Evolutionary conservation across 2,888 invertebrate genomes (phyloP).

Genomic region (Megastigmus dorsalis): DNA sequence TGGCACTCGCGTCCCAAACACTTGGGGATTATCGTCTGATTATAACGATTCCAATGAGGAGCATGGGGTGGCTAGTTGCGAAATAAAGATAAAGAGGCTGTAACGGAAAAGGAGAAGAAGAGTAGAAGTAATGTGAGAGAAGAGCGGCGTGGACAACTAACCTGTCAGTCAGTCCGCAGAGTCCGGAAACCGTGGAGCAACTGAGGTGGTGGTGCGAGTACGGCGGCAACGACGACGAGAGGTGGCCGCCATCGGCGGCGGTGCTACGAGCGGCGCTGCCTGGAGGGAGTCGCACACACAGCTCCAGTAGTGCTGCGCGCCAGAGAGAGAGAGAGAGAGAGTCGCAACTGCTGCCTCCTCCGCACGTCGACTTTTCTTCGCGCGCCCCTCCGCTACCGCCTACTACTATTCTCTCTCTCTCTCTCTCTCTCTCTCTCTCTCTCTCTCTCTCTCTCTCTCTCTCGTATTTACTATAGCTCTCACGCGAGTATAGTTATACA

Average conservation of each 20-base stretch:
- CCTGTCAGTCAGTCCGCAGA: slow-evolving; percentile 69
- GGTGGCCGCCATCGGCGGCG: slow-evolving; percentile 38
- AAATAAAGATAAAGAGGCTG: background rate
- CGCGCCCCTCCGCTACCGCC: background rate
- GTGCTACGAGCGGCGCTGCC: too few relatives aligned
- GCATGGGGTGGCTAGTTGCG: too few relatives aligned
- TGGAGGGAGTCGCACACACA: slow-evolving; percentile 41
- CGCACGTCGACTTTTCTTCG: background rate
- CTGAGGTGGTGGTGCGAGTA: slow-evolving; percentile 60
- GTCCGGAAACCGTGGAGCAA: slow-evolving; percentile 72
- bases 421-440: background rate
- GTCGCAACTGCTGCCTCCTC: slow-evolving; percentile 7
- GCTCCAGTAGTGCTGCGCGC: too few relatives aligned
- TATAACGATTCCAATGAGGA: too few relatives aligned
- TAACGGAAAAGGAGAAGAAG: background rate
- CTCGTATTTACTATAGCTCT: too few relatives aligned
- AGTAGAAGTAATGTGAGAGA: background rate
- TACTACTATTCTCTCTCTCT: background rate
- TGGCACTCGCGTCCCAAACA: too few relatives aligned
- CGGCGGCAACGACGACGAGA: slow-evolving; percentile 59
- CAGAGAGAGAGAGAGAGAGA: background rate
- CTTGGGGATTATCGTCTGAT: too few relatives aligned
- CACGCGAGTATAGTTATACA: too few relatives aligned
- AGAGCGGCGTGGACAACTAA: slow-evolving; percentile 52
- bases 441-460: background rate